phyloP scores from a whole-genome alignment of 2,888 invertebrate genomes.

The Neelides folsomi region DNA sequence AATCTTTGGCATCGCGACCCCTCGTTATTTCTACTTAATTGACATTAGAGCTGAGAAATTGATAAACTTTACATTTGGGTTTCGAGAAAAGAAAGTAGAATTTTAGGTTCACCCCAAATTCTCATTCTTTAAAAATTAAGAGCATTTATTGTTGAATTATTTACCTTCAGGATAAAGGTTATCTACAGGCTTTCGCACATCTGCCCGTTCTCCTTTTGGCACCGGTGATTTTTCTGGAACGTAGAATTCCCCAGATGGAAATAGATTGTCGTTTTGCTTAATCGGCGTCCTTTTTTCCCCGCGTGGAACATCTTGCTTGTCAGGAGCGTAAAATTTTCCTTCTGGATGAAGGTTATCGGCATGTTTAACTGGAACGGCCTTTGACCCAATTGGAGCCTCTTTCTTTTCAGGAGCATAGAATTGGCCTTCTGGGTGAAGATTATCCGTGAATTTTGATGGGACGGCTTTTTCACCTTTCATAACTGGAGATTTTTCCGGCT shows the following conservation, averaged over 20 bases:
- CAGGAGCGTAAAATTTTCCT: slow-evolving; percentile 5
- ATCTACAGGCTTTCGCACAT: slow-evolving; percentile 36
- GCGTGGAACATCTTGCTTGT: slow-evolving; percentile 35
- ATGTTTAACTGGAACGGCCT: slow-evolving; percentile 40
- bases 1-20: too few relatives aligned
- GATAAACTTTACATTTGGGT: too few relatives aligned
- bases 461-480: slow-evolving; percentile 37
- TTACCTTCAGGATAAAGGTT: slow-evolving; percentile 45
- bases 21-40: too few relatives aligned
- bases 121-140: too few relatives aligned
- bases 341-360: slow-evolving; percentile 35
- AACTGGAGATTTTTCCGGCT: slow-evolving; percentile 37
- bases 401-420: slow-evolving; percentile 36
- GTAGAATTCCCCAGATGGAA: slow-evolving; percentile 35
- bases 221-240: slow-evolving; percentile 2
- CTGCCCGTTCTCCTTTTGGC: slow-evolving; percentile 17
- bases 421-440: slow-evolving; percentile 46
- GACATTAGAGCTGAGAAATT: too few relatives aligned
- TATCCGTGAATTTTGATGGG: slow-evolving; percentile 41
- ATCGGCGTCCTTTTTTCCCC: slow-evolving; percentile 43
- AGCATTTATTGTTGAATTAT: too few relatives aligned
- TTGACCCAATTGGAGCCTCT: slow-evolving; percentile 23
- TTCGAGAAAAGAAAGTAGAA: too few relatives aligned
- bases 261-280: slow-evolving; percentile 42
- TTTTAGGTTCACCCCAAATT: too few relatives aligned